phyloP scores from a whole-genome alignment of 2,888 invertebrate species.

The Parthenolecanium corni region DNA sequence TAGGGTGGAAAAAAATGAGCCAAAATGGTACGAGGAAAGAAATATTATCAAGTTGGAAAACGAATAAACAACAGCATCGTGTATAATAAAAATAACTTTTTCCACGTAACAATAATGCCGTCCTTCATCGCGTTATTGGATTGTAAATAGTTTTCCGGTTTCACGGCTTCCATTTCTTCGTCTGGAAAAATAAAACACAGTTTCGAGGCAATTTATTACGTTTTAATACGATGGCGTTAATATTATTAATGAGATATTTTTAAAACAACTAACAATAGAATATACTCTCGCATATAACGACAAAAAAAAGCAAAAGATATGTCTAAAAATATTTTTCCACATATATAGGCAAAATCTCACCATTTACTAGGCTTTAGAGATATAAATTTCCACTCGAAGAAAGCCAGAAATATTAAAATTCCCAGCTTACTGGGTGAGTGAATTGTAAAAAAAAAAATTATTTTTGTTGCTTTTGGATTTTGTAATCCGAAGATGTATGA shows the following conservation, averaged over 20 bases:
- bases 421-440: too few relatives aligned
- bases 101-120: not conserved
- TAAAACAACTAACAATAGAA: too few relatives aligned
- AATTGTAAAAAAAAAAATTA: too few relatives aligned
- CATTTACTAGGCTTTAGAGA: too few relatives aligned
- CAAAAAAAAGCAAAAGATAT: not conserved
- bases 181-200: conserved; percentile 6
- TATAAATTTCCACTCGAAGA: too few relatives aligned
- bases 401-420: too few relatives aligned
- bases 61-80: not conserved
- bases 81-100: not conserved
- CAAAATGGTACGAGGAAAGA: not conserved
- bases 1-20: not conserved
- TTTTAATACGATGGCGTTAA: too few relatives aligned
- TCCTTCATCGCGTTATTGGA: conserved; percentile 8
- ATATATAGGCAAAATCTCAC: too few relatives aligned
- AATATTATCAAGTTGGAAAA: conserved; percentile 1
- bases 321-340: not conserved
- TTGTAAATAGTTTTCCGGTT: conserved; percentile 23
- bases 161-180: conserved; percentile 21
- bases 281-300: not conserved
- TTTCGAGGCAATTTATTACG: too few relatives aligned
- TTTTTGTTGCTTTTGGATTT: too few relatives aligned
- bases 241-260: too few relatives aligned
- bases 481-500: too few relatives aligned